Conservation (phyloP, 2,797 vertebrate genomes). For the Coluber constrictor region DNA sequence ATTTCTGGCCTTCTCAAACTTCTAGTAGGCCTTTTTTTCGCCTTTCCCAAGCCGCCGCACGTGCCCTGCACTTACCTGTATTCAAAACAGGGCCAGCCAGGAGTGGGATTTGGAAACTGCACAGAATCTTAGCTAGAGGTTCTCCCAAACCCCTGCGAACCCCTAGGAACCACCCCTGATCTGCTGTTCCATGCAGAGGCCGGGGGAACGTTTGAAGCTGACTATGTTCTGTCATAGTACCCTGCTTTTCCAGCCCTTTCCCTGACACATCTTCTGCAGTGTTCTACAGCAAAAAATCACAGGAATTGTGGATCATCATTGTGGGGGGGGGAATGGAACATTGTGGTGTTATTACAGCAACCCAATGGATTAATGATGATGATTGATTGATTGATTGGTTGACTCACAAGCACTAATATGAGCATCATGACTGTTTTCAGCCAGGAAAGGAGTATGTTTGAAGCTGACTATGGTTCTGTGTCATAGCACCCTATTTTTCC, state of each 20-base stretch:
- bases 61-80: no score
- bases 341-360: not conserved
- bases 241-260: not conserved
- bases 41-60: no score
- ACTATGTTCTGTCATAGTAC: not conserved
- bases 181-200: not conserved
- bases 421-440: constrained; percentile 81
- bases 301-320: not conserved
- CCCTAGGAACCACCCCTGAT: no score
- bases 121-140: no score
- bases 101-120: no score
- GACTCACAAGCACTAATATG: constrained; percentile 69
- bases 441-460: constrained; percentile 53
- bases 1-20: no score
- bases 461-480: not conserved
- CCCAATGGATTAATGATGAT: not conserved
- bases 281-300: not conserved
- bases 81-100: no score
- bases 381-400: not conserved
- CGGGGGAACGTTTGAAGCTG: not conserved
- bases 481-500: not conserved
- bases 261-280: not conserved
- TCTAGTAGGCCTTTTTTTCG: no score
- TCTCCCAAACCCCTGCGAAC: no score
- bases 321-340: fast-evolving